Percentiles rank a stretch among this genome's conserved stretches.
Conservation (phyloP, 2,888 invertebrate genomes). For the Hedya salicella region DNA sequence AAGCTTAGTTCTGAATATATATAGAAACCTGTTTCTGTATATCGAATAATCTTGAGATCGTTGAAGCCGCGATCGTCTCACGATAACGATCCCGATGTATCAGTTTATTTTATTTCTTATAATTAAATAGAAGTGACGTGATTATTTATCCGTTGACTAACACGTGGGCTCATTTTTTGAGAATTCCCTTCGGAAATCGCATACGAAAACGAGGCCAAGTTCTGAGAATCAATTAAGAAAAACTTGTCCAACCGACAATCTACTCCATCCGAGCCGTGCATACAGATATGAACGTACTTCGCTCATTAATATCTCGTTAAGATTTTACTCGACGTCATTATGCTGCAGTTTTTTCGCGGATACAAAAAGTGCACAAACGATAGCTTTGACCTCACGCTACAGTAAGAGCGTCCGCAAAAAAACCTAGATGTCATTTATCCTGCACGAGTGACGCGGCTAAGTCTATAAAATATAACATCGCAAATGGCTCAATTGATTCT, state of each 20-base stretch:
- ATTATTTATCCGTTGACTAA: constrained; percentile 45
- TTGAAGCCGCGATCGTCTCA: constrained; percentile 14
- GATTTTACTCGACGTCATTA: constrained; percentile 56
- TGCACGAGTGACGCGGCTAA: constrained; percentile 25
- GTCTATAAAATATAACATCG: constrained; percentile 48
- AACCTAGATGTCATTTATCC: constrained; percentile 40
- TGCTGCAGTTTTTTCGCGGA: constrained; percentile 45
- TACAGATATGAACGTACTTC: constrained; percentile 52
- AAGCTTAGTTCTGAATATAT: constrained; percentile 39
- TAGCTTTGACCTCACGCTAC: constrained; percentile 42
- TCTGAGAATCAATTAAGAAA: constrained; percentile 65
- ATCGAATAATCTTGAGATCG: constrained; percentile 24
- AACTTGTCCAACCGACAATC: constrained; percentile 56
- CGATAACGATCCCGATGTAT: constrained; percentile 6
- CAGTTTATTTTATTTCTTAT: not conserved
- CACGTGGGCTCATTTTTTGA: constrained; percentile 47
- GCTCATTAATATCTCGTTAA: constrained; percentile 72
- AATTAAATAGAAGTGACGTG: constrained; percentile 9
- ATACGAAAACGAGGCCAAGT: constrained; percentile 50
- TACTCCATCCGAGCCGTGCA: constrained; percentile 54
- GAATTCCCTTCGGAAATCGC: constrained; percentile 48
- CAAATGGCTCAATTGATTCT: constrained; percentile 46
- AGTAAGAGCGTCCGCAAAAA: constrained; percentile 34
- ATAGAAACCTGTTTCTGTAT: constrained; percentile 38
- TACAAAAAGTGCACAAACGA: constrained; percentile 47